phyloP scores from a whole-genome alignment of 2,113 vertebrate species.

The Pelodiscus sinensis region DNA sequence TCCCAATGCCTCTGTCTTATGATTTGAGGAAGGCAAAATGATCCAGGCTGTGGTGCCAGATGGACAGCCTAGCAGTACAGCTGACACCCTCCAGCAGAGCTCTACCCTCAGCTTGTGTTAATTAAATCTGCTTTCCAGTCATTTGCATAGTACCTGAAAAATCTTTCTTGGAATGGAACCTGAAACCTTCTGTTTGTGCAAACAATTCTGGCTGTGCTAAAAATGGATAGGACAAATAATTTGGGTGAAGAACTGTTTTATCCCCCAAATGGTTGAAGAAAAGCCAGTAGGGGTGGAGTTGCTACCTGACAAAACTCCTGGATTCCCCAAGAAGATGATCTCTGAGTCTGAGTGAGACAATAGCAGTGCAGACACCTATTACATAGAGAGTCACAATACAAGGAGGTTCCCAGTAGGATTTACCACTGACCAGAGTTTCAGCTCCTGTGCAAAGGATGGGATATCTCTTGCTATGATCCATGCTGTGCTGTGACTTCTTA shows the following conservation, averaged over 20 bases:
- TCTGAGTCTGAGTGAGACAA: background rate
- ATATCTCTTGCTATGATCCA: background rate
- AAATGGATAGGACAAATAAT: background rate
- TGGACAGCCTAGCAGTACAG: background rate
- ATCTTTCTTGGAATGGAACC: background rate
- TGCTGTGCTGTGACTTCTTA: background rate
- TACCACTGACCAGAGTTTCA: background rate
- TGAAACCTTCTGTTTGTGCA: background rate
- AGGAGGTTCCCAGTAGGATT: background rate
- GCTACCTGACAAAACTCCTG: background rate
- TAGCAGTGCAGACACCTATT: background rate
- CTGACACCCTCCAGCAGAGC: background rate
- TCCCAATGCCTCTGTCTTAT: background rate
- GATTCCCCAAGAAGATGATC: background rate
- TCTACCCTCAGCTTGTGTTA: background rate
- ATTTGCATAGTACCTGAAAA: background rate
- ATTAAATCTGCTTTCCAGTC: background rate
- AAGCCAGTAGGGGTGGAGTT: background rate
- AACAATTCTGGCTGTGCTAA: background rate
- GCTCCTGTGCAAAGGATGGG: background rate
- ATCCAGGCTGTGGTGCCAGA: background rate
- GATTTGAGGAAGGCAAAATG: background rate
- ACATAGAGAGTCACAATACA: background rate
- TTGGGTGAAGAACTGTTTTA: background rate
- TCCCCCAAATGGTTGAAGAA: background rate